phyloP scores from a whole-genome alignment of 2,797 vertebrate genomes.

The Lindbergichthys nudifrons region DNA sequence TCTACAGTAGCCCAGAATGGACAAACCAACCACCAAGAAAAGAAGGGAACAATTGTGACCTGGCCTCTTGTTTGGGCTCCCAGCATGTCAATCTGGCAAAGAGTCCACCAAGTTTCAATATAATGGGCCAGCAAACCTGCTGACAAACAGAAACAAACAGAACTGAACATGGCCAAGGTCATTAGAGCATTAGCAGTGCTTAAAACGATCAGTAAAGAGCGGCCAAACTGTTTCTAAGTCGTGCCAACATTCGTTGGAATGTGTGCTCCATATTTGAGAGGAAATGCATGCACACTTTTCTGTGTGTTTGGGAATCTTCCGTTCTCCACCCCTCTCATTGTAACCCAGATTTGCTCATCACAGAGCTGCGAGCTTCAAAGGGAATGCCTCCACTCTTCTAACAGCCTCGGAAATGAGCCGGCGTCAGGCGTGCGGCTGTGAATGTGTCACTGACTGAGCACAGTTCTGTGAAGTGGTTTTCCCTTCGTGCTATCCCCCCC shows the following conservation, averaged over 20 bases:
- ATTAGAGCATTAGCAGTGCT: not conserved
- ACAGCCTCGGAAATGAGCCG: slow-evolving; percentile 44
- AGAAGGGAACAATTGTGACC: not conserved
- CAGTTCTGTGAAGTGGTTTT: slow-evolving; percentile 54
- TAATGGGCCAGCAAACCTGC: too few relatives aligned
- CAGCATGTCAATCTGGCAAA: not conserved
- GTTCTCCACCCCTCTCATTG: slow-evolving; percentile 38
- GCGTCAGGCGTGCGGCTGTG: slow-evolving; percentile 14
- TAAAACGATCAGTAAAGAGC: slow-evolving; percentile 6
- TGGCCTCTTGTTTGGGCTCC: not conserved
- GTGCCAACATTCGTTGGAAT: not conserved
- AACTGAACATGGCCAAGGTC: too few relatives aligned
- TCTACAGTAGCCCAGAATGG: too few relatives aligned
- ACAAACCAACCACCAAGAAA: not conserved
- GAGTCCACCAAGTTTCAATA: too few relatives aligned
- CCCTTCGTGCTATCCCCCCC: slow-evolving; percentile 14
- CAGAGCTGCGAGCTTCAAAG: slow-evolving; percentile 68
- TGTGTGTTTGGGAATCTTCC: slow-evolving; percentile 31
- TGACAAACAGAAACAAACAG: too few relatives aligned
- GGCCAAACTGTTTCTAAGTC: slow-evolving; percentile 2
- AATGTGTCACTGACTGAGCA: slow-evolving; percentile 36
- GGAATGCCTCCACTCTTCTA: slow-evolving; percentile 63
- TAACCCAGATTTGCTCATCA: slow-evolving; percentile 63
- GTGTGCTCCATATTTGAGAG: slow-evolving; percentile 2
- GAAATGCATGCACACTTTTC: not conserved